phyloP scores from a whole-genome alignment of 2,888 invertebrate species.

The Eumacrocentrus americanus region DNA sequence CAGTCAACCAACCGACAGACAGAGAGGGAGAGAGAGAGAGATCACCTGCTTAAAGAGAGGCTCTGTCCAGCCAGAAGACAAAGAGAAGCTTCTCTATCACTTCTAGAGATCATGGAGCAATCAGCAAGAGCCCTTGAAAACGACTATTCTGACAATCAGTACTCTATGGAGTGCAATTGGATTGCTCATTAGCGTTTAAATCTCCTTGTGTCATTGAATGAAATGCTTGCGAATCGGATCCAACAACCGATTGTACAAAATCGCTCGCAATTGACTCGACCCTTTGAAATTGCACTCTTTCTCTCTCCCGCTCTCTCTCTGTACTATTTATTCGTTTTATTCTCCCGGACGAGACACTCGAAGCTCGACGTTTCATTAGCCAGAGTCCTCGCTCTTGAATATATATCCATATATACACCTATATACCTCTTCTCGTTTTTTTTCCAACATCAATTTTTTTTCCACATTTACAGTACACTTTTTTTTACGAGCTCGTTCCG shows the following conservation, averaged over 20 bases:
- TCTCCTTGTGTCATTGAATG: no score
- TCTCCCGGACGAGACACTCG: background rate
- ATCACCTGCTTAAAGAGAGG: background rate
- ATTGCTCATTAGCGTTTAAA: no score
- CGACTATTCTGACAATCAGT: no score
- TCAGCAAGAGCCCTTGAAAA: background rate
- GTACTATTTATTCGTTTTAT: background rate
- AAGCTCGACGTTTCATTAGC: constrained; percentile 3
- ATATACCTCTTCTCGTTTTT: background rate
- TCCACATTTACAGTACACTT: background rate
- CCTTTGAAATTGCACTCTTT: background rate
- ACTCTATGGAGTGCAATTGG: no score
- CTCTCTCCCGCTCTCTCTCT: background rate
- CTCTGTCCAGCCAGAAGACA: background rate
- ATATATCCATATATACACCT: background rate
- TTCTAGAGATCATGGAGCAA: no score
- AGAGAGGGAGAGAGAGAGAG: no score
- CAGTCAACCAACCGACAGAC: background rate
- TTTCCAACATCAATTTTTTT: background rate
- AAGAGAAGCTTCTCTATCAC: background rate
- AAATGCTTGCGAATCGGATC: background rate
- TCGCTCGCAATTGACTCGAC: background rate
- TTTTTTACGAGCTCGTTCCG: background rate
- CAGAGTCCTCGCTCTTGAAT: background rate
- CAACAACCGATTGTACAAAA: background rate